Percentiles rank a stretch among this genome's conserved stretches.
Evolutionary conservation across 2,888 invertebrate species (phyloP).

Genomic region (Cephus sareptanus): DNA sequence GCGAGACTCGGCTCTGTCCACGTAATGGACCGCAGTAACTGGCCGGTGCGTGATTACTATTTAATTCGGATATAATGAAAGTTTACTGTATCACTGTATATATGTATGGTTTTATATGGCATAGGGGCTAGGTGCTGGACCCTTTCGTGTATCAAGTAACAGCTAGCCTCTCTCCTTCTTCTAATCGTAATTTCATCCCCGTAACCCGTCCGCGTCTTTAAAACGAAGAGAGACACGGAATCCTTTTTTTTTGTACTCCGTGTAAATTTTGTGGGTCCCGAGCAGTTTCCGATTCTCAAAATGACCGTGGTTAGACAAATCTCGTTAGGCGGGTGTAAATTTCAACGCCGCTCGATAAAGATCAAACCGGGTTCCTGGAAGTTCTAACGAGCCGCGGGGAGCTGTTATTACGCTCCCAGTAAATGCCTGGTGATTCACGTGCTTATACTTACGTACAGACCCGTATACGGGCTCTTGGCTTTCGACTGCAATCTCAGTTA

Average conservation of each 20-base stretch:
- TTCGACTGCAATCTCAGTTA: constrained; percentile 2
- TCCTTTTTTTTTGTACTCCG: background rate
- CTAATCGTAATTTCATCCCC: background rate
- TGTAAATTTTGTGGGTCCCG: background rate
- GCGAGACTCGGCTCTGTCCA: background rate
- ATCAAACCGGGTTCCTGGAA: constrained; percentile 37
- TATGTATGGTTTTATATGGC: no score
- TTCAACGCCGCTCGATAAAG: constrained; percentile 36
- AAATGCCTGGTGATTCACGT: constrained; percentile 27
- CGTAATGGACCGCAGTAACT: background rate
- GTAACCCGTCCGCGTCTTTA: background rate
- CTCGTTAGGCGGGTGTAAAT: constrained; percentile 47
- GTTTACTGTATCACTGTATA: no score
- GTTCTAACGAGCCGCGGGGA: constrained; percentile 39
- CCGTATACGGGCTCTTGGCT: background rate
- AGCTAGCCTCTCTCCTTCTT: background rate
- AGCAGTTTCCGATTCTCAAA: constrained; percentile 23
- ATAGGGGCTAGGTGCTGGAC: no score
- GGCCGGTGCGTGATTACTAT: background rate
- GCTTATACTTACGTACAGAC: background rate
- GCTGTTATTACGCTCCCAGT: constrained; percentile 41
- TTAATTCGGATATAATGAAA: background rate
- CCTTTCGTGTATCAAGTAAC: no score
- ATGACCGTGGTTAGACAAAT: constrained; percentile 50
- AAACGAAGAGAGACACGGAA: background rate